Evolutionary conservation across 2,888 invertebrate genomes (phyloP).

Genomic region (Miltochrista miniata): DNA sequence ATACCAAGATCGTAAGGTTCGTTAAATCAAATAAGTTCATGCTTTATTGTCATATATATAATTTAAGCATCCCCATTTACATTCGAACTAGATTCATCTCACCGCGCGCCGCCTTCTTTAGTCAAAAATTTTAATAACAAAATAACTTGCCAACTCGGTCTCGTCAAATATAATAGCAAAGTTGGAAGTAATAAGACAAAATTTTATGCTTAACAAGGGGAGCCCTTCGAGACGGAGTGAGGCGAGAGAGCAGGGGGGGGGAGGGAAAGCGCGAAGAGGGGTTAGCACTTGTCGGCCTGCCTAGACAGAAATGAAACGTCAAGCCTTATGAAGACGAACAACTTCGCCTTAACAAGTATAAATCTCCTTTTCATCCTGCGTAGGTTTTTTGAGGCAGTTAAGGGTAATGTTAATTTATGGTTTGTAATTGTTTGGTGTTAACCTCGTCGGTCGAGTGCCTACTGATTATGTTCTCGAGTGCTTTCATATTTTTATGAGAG

Average conservation of each 20-base stretch:
- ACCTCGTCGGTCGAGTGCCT: constrained; percentile 32
- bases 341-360: constrained; percentile 79
- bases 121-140: constrained; percentile 83
- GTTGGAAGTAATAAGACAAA: constrained; percentile 83
- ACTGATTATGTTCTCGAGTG: constrained; percentile 27
- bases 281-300: constrained; percentile 76
- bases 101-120: constrained; percentile 50
- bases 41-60: constrained; percentile 54
- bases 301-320: constrained; percentile 82
- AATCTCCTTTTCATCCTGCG: constrained; percentile 71
- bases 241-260: constrained; percentile 38
- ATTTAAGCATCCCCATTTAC: constrained; percentile 77
- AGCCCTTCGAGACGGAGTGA: constrained; percentile 53
- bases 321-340: constrained; percentile 81
- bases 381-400: constrained; percentile 65
- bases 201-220: constrained; percentile 83
- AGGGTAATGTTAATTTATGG: constrained; percentile 69
- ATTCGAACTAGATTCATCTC: constrained; percentile 74
- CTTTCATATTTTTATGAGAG: constrained; percentile 15
- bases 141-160: constrained; percentile 80
- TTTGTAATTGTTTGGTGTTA: constrained; percentile 53
- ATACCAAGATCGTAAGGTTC: constrained; percentile 73
- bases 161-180: constrained; percentile 82
- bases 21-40: constrained; percentile 79
- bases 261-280: constrained; percentile 50